Conservation (phyloP, 2,113 vertebrate species). For the Ranitomeya imitator region DNA sequence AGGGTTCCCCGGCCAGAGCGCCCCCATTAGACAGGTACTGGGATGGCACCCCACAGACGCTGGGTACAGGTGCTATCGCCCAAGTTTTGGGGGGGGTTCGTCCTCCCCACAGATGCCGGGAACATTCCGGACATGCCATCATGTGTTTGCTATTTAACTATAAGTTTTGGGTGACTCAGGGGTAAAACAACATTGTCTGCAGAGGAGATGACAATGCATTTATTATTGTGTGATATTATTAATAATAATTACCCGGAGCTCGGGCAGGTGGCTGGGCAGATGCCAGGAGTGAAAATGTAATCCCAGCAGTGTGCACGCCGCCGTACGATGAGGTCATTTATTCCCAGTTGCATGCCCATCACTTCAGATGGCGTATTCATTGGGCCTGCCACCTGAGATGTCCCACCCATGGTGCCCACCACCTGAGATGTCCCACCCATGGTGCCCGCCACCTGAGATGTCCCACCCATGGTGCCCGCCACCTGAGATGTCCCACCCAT, state of each 20-base stretch:
- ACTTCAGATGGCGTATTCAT: not conserved
- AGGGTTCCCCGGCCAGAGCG: not conserved
- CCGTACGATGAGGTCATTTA: conserved; percentile 1
- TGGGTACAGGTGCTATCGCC: not conserved
- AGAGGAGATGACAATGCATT: conserved; percentile 14
- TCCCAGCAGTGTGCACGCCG: not conserved
- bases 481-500: too few species aligned
- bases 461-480: too few species aligned
- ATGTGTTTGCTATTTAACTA: conserved; percentile 1
- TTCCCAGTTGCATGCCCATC: not conserved
- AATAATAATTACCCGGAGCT: not conserved
- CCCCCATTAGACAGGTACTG: not conserved
- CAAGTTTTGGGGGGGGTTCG: not conserved
- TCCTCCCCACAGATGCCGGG: not conserved
- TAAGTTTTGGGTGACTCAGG: conserved; percentile 16
- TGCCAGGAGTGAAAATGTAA: not conserved
- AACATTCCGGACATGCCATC: conserved; percentile 12
- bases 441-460: too few species aligned
- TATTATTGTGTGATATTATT: conserved; percentile 22
- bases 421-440: too few species aligned
- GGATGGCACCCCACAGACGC: not conserved
- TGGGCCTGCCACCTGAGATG: not conserved
- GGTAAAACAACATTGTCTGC: not conserved
- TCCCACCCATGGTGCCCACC: too few species aligned
- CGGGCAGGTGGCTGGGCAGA: not conserved